Conservation (phyloP, 2,888 invertebrate species). For the Pegoplata infirma region DNA sequence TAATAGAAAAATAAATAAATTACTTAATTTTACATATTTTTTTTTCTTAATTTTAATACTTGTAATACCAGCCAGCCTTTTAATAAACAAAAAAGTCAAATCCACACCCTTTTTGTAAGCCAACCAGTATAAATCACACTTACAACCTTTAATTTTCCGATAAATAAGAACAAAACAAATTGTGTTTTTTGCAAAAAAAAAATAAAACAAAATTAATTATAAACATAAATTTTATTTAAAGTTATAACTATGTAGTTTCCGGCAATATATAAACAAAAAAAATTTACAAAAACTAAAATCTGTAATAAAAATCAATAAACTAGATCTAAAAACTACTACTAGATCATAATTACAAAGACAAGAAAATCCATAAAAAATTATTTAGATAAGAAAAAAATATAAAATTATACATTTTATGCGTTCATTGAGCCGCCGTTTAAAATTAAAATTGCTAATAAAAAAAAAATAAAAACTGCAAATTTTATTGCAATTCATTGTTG, state of each 20-base stretch:
- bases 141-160: constrained; percentile 24
- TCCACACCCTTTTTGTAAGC: constrained; percentile 48
- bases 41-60: constrained; percentile 38
- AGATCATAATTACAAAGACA: constrained; percentile 1
- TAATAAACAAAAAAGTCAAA: no score
- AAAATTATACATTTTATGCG: not conserved
- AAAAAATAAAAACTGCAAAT: no score
- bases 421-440: not conserved
- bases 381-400: no score
- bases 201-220: constrained; percentile 19
- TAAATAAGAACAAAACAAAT: not conserved
- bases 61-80: constrained; percentile 37
- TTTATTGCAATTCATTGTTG: not conserved
- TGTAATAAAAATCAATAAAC: constrained; percentile 31
- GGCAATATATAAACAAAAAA: constrained; percentile 10
- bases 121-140: constrained; percentile 42
- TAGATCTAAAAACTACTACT: constrained; percentile 4
- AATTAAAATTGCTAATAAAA: not conserved
- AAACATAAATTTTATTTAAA: constrained; percentile 31
- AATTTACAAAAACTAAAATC: not conserved
- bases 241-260: constrained; percentile 21
- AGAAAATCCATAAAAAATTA: not conserved
- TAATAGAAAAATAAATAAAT: constrained; percentile 38
- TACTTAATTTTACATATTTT: constrained; percentile 48
- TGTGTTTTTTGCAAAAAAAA: not conserved